Base-by-base conservation (phyloP, 2,113 vertebrate genomes). In the Amphiprion ocellaris region DNA sequence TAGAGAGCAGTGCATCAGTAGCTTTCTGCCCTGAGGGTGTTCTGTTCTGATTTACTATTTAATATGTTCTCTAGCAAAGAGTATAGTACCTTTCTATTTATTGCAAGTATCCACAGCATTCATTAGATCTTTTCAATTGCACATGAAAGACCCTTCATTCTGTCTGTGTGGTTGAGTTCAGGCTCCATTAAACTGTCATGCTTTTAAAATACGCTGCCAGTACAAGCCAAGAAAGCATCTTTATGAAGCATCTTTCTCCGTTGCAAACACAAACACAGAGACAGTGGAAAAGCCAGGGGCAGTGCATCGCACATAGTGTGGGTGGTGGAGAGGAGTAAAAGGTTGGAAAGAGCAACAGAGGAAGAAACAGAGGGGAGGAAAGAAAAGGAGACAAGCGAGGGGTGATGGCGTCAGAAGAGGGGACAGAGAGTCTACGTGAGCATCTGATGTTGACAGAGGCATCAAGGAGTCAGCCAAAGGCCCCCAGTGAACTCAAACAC, bases 391-490 rank as follows among this genome's bases (percentile, higher is more conserved):
- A 66, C 66, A 64, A 82, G 74, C 58, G 71, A 84, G 71, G 69
- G 55, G 33, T 21, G 67, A 86, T 89, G 85, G 89, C 80, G 83
- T 91, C 92, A 88, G 85, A 41, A 4, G 14, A 71, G 30, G 85
- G 23, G 6, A 47, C 84, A 89, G 46, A 17, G 87, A 68, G 60
- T 89, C 83, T 93, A 90, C 3, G 4, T 91, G 91, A 92, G 89
- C 60, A 85, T 81, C 79, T 89, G 87, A 92, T 33, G 54, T 88
- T 89, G 89, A 69, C 79, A 86, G 79, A 92, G 69, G 83, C 85
- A 83, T 78, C 80, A 80, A 82, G 91, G 89, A 93, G 93, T 94
- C 94, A 95, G 94, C 92, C 94, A 95, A 94, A 90, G 90, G 88
- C 91, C 91, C 88, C 81, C 79, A 79, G 46, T 89, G 83, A 92